Conservation (phyloP, 2,113 vertebrate genomes). For the Takifugu bimaculatus region DNA sequence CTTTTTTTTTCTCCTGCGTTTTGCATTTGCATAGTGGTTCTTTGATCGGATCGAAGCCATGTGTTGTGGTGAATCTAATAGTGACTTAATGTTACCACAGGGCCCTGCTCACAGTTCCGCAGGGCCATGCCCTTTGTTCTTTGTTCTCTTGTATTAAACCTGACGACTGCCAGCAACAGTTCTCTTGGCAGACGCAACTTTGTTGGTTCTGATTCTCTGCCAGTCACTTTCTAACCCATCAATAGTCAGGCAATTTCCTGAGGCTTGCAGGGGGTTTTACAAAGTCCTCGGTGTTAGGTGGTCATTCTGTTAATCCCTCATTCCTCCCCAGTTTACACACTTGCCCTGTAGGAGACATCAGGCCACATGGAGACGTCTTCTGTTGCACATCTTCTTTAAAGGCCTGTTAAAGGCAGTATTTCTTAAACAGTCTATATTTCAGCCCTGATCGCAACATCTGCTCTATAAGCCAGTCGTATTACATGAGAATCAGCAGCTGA, state of each 20-base stretch:
- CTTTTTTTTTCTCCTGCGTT: no score
- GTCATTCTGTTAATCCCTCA: no score
- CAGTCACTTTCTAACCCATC: slow-evolving; percentile 25
- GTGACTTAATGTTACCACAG: no score
- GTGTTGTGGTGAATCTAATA: no score
- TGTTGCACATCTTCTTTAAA: not conserved
- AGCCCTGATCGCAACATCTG: not conserved
- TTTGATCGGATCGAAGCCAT: no score
- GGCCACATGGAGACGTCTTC: no score
- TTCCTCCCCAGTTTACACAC: no score
- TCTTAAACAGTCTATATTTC: not conserved
- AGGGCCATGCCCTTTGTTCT: no score
- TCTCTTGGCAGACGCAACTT: slow-evolving; percentile 12
- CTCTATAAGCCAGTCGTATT: slow-evolving; percentile 7
- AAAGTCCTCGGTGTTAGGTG: not conserved
- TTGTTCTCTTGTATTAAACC: no score
- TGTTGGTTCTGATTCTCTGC: slow-evolving; percentile 12
- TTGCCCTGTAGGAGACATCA: no score
- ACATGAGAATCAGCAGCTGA: slow-evolving; percentile 31
- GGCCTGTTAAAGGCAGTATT: not conserved
- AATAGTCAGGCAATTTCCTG: slow-evolving; percentile 39
- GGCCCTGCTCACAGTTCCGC: no score
- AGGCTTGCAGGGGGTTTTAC: slow-evolving; percentile 28
- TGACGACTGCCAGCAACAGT: slow-evolving; percentile 14
- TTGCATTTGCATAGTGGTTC: no score